Evolutionary conservation across 2,797 vertebrate species (phyloP).

Genomic region (Pachyuromys duprasi): DNA sequence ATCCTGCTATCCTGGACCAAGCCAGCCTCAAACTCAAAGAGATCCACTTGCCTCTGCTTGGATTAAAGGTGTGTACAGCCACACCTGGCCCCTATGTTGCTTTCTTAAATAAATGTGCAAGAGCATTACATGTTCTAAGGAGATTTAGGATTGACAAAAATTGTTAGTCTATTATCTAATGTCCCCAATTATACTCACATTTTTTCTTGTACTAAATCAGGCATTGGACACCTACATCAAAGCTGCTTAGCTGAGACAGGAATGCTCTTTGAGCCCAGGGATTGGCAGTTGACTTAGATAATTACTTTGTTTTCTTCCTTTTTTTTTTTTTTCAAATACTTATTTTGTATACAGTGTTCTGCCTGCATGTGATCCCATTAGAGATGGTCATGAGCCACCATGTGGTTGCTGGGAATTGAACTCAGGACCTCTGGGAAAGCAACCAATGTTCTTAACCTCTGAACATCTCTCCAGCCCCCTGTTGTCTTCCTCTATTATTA

Average conservation of each 20-base stretch:
- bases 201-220: background rate
- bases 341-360: background rate
- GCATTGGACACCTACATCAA: background rate
- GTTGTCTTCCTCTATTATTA: background rate
- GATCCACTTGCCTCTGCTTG: too few species aligned
- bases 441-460: too few species aligned
- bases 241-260: background rate
- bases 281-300: background rate
- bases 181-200: background rate
- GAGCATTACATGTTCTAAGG: background rate
- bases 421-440: too few species aligned
- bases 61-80: too few species aligned
- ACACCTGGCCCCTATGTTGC: too few species aligned
- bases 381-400: too few species aligned
- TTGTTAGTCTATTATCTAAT: background rate
- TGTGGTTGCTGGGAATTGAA: too few species aligned
- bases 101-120: background rate
- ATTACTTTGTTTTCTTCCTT: background rate
- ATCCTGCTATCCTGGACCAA: too few species aligned
- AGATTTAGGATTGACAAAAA: background rate
- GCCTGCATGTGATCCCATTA: too few species aligned
- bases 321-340: background rate
- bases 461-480: too few species aligned
- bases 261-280: background rate
- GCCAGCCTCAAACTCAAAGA: too few species aligned